phyloP scores from a whole-genome alignment of 2,113 vertebrate species.

The Canis aureus region DNA sequence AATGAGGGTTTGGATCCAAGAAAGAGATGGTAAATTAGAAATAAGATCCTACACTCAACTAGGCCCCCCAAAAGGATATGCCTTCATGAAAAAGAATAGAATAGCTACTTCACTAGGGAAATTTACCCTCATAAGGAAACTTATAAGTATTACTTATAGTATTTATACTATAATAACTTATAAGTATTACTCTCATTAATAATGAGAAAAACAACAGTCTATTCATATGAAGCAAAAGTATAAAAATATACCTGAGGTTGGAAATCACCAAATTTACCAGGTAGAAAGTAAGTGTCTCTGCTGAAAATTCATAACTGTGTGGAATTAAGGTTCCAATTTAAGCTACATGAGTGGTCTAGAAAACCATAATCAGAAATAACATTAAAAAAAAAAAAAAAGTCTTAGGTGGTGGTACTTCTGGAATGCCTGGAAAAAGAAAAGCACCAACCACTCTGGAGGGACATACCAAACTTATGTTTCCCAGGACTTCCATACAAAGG shows the following conservation, averaged over 20 bases:
- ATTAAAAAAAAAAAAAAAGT: background rate
- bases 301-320: background rate
- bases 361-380: background rate
- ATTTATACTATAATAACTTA: too few relatives aligned
- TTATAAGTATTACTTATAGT: background rate
- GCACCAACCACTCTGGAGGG: background rate
- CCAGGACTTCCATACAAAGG: background rate
- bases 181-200: background rate
- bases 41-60: background rate
- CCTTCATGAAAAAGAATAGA: background rate
- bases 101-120: background rate
- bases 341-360: background rate
- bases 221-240: background rate
- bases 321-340: background rate
- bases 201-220: background rate
- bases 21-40: background rate
- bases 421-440: background rate
- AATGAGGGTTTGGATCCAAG: background rate
- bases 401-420: background rate
- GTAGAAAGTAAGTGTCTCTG: background rate
- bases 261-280: background rate
- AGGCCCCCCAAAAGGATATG: background rate
- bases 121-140: background rate
- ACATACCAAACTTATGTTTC: background rate
- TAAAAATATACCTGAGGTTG: background rate